A percentile compares a stretch with the other conserved stretches of the same genome.
phyloP scores from a whole-genome alignment of 2,113 vertebrate species.

The Sorex fumeus region DNA sequence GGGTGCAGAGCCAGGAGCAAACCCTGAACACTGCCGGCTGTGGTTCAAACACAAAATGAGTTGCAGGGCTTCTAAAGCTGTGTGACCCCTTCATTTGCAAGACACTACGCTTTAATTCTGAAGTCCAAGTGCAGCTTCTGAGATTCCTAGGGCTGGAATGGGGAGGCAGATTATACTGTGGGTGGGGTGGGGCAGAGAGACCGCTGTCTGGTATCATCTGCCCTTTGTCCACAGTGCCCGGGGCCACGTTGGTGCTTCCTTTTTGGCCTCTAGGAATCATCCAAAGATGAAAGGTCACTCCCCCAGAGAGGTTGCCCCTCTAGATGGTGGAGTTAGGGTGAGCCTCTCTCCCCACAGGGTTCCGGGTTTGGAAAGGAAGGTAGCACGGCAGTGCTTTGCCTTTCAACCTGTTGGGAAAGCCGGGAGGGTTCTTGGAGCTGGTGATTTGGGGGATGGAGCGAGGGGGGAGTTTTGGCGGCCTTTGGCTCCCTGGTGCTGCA shows the following conservation, averaged over 20 bases:
- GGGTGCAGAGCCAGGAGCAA: too few relatives aligned
- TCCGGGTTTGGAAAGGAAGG: neutral
- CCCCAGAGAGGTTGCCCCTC: neutral
- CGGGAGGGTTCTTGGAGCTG: neutral
- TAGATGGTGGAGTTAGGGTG: neutral
- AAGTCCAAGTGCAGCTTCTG: neutral
- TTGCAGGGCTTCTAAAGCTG: too few relatives aligned
- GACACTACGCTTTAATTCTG: neutral
- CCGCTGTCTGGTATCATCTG: neutral
- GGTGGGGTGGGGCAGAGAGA: neutral
- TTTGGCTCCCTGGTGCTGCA: constrained; percentile 66
- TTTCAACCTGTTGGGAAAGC: constrained; percentile 31
- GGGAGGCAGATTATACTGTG: too few relatives aligned
- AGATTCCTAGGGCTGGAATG: neutral
- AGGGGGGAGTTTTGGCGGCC: neutral
- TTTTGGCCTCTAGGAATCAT: neutral
- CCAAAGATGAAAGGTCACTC: constrained; percentile 2
- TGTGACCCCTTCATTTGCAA: neutral
- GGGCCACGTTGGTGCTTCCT: neutral
- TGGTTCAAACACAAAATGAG: neutral
- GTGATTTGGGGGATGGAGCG: neutral
- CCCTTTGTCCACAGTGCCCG: neutral
- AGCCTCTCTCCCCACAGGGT: neutral
- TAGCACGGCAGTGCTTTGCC: constrained; percentile 3
- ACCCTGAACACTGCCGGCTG: too few relatives aligned